Base-by-base conservation (phyloP, 1,140 invertebrate genomes). In the Rhopalosiphum maidis region DNA sequence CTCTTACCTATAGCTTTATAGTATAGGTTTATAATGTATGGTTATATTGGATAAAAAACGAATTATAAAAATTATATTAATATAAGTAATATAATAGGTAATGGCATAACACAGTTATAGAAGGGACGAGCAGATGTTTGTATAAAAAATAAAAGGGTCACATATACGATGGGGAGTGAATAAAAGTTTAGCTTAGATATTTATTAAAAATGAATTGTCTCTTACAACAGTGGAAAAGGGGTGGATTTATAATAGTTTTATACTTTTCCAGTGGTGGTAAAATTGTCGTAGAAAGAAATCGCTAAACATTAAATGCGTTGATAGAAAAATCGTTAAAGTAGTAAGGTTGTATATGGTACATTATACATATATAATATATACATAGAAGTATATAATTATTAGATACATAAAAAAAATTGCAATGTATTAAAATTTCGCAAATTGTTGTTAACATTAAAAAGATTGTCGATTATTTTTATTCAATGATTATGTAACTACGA, bases 111-210 rank as follows among this genome's bases (percentile, higher is more conserved):
- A 86, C 0, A 21, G 6, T 43, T 82, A 46, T 46, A 22, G 48
- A 23, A 55, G 11, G 82, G 51, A 23, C 22, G 48, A 54, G 91
- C 91, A 93, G 91, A 93, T 93, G 91, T 93, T 93, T 86, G 15
- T 86, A 5, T 83, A 68, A 25, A 43, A 43, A 90, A 90, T 68
- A 54, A 86, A 85, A 55, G 91, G 91, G 91, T 93, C 91, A 86
- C 82, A 48, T 41, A 82, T 30, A 55, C 4, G 48, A 89, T 37
- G 23, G 60, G 41, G 91, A 82, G 35, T 6, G 25, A 83, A 25
- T 48, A 55, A 86, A 93, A 93, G 91, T 85, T 86, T 55, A 86
- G 82, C 82, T 86, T 93, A 85, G 43, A 54, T 86, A 93, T 55
- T 93, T 35, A 85, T 85, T 35, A 82, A 46, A 55, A 93, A 51